phyloP scores from a whole-genome alignment of 2,888 invertebrate species.

The Omphaloscelis lunosa region DNA sequence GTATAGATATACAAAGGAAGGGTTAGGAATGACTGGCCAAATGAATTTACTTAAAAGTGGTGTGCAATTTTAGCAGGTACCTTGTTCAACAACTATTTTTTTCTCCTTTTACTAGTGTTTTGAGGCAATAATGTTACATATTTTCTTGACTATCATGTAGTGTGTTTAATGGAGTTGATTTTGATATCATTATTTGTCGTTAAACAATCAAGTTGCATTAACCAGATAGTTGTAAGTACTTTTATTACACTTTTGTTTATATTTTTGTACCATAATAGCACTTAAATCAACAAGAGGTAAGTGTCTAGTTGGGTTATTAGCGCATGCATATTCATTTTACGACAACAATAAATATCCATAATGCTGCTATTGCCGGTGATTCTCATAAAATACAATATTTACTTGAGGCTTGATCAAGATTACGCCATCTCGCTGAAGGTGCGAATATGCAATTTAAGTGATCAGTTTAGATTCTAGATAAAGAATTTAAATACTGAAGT shows the following conservation, averaged over 20 bases:
- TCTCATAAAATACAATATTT: slow-evolving; percentile 50
- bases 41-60: neutral
- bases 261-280: neutral
- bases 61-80: neutral
- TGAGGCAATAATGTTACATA: neutral
- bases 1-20: too few species aligned
- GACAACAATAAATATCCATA: slow-evolving; percentile 47
- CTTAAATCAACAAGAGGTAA: slow-evolving; percentile 1
- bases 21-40: neutral
- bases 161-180: neutral
- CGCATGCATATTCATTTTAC: slow-evolving; percentile 36
- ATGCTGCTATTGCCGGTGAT: slow-evolving; percentile 28
- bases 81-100: neutral
- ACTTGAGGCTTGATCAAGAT: slow-evolving; percentile 45
- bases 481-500: slow-evolving; percentile 43
- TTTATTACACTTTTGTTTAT: slow-evolving; percentile 17
- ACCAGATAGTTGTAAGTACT: neutral
- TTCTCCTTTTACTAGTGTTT: neutral
- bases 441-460: slow-evolving; percentile 49
- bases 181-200: neutral
- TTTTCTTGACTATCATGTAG: too few species aligned
- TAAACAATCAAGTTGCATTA: slow-evolving; percentile 8
- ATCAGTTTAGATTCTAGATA: slow-evolving; percentile 51
- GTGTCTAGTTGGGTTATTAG: slow-evolving; percentile 9
- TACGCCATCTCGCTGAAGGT: slow-evolving; percentile 40